Percentiles rank a stretch among this genome's conserved stretches.
Conservation (phyloP, 2,113 vertebrate species). For the Misgurnus anguillicaudatus region DNA sequence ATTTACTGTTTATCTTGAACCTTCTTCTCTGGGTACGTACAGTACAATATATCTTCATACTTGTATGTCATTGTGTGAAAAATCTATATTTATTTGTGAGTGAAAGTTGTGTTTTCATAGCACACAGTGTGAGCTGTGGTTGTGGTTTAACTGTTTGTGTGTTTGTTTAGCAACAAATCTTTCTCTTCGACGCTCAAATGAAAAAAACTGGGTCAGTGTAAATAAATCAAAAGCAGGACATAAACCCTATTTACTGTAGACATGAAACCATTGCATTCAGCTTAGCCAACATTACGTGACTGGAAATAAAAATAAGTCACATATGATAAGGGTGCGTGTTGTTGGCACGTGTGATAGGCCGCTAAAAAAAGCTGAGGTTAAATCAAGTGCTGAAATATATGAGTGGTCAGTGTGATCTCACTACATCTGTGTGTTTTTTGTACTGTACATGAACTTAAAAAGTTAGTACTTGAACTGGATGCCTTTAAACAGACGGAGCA, state of each 20-base stretch:
- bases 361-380: not conserved
- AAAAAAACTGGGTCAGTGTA: conserved; percentile 33
- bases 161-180: not conserved
- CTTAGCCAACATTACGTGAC: not conserved
- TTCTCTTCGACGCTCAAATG: not conserved
- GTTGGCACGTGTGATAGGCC: not conserved
- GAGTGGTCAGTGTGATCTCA: conserved; percentile 54
- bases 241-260: no score
- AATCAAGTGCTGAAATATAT: not conserved
- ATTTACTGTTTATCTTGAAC: conserved; percentile 72
- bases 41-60: not conserved
- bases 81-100: not conserved
- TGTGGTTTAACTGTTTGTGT: not conserved
- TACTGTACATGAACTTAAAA: not conserved
- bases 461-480: not conserved
- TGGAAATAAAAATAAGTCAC: not conserved
- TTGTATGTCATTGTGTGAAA: not conserved
- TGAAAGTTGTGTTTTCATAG: conserved; percentile 5
- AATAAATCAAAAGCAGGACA: not conserved
- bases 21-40: conserved; percentile 73
- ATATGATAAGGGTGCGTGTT: no score
- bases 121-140: not conserved
- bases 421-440: not conserved
- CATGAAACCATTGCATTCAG: not conserved
- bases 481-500: not conserved